Evolutionary conservation across 1,140 invertebrate genomes (phyloP).

Genomic region (Grapholita molesta): DNA sequence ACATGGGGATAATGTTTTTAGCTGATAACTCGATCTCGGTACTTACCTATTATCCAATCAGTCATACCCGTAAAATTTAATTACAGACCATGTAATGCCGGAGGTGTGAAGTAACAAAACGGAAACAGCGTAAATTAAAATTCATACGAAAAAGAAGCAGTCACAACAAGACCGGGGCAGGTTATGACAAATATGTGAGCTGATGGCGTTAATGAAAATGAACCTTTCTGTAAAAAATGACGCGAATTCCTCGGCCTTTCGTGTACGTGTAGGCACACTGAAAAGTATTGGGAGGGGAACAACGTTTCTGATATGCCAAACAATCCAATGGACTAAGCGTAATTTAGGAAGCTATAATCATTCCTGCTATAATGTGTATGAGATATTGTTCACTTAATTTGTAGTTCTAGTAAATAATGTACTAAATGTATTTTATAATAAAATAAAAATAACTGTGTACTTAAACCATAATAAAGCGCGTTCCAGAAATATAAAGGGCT

Average conservation of each 20-base stretch:
- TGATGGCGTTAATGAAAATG: conserved; percentile 74
- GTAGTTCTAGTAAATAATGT: no score
- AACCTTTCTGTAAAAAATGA: conserved; percentile 58
- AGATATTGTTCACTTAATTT: no score
- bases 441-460: no score
- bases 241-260: conserved; percentile 34
- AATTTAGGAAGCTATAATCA: no score
- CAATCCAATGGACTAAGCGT: no score
- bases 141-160: conserved; percentile 62
- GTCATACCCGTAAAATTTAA: not conserved
- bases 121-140: conserved; percentile 71
- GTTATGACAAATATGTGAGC: conserved; percentile 77
- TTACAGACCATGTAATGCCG: not conserved
- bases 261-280: conserved; percentile 24
- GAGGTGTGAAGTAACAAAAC: conserved; percentile 59
- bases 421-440: no score
- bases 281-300: conserved; percentile 18
- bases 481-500: not conserved
- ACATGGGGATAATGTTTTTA: not conserved
- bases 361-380: no score
- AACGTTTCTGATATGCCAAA: not conserved
- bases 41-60: no score
- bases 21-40: not conserved
- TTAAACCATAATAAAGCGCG: not conserved
- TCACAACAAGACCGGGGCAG: conserved; percentile 36